A percentile compares a stretch with the other conserved stretches of the same genome.
These are phyloP conservation scores for Chymomyza caudatula DNA, from an alignment of 2,888 invertebrate species.

Conservation along the genomic window DNA sequence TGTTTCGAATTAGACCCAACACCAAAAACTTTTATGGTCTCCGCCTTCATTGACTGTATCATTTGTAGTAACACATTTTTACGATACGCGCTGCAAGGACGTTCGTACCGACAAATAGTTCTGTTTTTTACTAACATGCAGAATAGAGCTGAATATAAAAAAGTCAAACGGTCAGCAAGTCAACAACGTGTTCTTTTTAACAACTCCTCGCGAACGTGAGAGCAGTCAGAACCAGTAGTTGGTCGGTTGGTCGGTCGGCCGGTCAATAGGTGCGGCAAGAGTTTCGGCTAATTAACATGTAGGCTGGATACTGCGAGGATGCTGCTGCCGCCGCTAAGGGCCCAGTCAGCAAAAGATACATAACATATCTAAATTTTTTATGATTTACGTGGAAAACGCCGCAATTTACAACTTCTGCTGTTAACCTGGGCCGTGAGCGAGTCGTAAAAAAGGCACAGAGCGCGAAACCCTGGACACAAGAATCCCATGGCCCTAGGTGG, in stretches of 20 bases:
- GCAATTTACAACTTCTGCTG: constrained; percentile 41
- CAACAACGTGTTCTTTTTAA: constrained; percentile 52
- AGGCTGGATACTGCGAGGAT: constrained; percentile 22
- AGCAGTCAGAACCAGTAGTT: constrained; percentile 66
- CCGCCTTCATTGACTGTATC: constrained; percentile 64
- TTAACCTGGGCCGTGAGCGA: constrained; percentile 14
- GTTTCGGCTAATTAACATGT: constrained; percentile 67
- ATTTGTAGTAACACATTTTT: constrained; percentile 54
- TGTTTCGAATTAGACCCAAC: constrained; percentile 3
- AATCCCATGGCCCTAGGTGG: constrained; percentile 33
- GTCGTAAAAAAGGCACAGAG: constrained; percentile 60
- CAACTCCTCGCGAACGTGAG: constrained; percentile 73
- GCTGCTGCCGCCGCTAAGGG: neutral
- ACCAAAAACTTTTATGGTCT: constrained; percentile 53
- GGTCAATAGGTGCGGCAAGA: neutral
- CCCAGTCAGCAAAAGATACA: constrained; percentile 11
- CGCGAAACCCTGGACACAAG: constrained; percentile 30
- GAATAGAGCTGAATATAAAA: constrained; percentile 43
- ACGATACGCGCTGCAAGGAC: constrained; percentile 56
- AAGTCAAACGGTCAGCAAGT: constrained; percentile 60
- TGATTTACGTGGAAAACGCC: constrained; percentile 70
- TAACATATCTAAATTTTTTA: constrained; percentile 57
- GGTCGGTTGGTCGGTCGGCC: constrained; percentile 14
- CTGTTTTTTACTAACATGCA: constrained; percentile 54
- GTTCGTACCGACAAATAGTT: constrained; percentile 42